These are phyloP conservation scores for Hippasteria phrygiana DNA, from an alignment of 53 echinoderm and acorn worm genomes.

Conservation along the genomic window DNA sequence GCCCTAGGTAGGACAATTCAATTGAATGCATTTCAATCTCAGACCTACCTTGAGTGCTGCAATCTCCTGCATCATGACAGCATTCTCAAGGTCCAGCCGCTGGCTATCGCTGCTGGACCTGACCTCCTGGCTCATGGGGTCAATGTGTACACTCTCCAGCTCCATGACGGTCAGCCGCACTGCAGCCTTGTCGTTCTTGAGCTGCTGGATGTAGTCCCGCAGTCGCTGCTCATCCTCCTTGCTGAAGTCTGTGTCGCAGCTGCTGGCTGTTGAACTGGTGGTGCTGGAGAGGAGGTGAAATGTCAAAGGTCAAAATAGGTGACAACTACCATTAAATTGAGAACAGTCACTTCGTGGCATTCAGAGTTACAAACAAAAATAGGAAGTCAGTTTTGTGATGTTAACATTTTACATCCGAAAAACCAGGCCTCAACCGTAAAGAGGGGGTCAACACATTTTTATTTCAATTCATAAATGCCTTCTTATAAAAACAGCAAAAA, in stretches of 20 bases:
- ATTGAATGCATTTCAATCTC: too few relatives aligned
- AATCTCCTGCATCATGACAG: constrained; percentile 99
- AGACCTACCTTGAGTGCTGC: constrained; percentile 87
- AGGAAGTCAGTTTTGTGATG: too few relatives aligned
- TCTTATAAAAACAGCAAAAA: too few relatives aligned
- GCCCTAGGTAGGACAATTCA: too few relatives aligned
- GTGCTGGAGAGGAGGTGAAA: constrained; percentile 64
- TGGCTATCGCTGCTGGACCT: constrained; percentile 86
- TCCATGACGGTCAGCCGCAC: constrained; percentile 98
- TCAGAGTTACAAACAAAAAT: too few relatives aligned
- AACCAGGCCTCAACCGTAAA: too few relatives aligned
- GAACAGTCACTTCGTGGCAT: neutral
- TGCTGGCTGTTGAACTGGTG: constrained; percentile 94
- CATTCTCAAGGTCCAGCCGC: constrained; percentile 95
- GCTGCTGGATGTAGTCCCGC: constrained; percentile 95
- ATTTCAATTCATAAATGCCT: too few relatives aligned
- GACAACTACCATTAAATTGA: neutral
- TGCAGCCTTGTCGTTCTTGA: constrained; percentile 96
- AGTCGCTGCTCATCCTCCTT: constrained; percentile 96
- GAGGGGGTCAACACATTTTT: too few relatives aligned
- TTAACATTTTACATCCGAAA: too few relatives aligned
- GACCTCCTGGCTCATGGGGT: constrained; percentile 79
- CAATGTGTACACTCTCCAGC: constrained; percentile 90
- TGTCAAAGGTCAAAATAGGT: neutral
- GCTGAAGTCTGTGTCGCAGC: constrained; percentile 95